These are phyloP conservation scores for Heteronetta atricapilla DNA, from an alignment of 2,113 vertebrate genomes.

Conservation along the genomic window DNA sequence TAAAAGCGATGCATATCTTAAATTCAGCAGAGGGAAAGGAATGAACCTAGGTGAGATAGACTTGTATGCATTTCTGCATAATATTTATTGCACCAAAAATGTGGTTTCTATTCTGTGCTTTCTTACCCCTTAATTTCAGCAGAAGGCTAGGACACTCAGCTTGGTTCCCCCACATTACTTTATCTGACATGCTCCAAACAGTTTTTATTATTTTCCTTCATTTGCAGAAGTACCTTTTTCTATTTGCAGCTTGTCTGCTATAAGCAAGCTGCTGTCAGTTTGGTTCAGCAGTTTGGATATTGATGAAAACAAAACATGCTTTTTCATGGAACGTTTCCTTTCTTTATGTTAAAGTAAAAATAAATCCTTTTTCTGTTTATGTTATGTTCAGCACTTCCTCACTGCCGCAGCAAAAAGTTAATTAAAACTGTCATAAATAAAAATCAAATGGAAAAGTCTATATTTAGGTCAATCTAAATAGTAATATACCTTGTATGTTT, in stretches of 20 bases:
- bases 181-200: background rate
- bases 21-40: background rate
- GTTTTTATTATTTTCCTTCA: background rate
- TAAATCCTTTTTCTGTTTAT: background rate
- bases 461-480: slow-evolving; percentile 39
- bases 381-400: slow-evolving; percentile 11
- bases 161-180: background rate
- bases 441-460: slow-evolving; percentile 11
- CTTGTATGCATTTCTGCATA: background rate
- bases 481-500: background rate
- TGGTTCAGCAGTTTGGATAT: slow-evolving; percentile 12
- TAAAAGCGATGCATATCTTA: background rate
- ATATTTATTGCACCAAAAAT: background rate
- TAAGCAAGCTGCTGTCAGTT: slow-evolving; percentile 17
- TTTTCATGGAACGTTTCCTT: background rate
- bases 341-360: background rate
- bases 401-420: background rate
- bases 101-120: background rate
- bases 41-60: background rate
- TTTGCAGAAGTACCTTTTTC: background rate
- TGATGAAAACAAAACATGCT: slow-evolving; percentile 27
- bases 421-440: slow-evolving; percentile 46
- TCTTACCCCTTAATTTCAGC: background rate
- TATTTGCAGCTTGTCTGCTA: background rate
- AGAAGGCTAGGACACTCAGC: background rate